Evolutionary conservation across 1,140 invertebrate species (phyloP), one percentile per base, ranked within the genome.

Genomic region (Drusus annulatus): DNA sequence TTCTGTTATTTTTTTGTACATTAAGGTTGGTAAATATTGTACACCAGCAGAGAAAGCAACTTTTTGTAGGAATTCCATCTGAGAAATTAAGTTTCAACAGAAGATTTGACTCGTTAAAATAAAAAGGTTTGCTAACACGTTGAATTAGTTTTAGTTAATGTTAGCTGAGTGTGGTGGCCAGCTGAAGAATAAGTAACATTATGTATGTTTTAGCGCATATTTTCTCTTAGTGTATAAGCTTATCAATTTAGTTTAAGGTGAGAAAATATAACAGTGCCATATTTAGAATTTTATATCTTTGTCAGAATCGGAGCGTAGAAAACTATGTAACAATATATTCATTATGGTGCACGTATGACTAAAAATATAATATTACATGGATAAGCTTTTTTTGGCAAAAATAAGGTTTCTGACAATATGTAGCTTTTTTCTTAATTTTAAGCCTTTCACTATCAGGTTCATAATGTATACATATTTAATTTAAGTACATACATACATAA

Each of bases 241-340:
- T 76, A 76, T 10, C 36, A 31, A 74, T n/a, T 19, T 74, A 31
- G 21, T 51, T 52, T 65, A 31, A 31, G 76, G 76, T 65, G 76
- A 77, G 58, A 63, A 63, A 77, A 77, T 77, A 63, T 65, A 65
- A 77, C 62, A 77, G 50, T 68, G 76, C 76, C 19, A 17, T 63
- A 51, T 77, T 77, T 50, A 45, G 36, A 65, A 68, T 25, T 50
- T 54, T 62, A 31, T 62, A 31, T 76, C 15, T 76, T 76, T 60
- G 10, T 74, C 19, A 74, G 68, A 74, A 58, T 60, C 17, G 74
- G 71, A 80, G 79, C 71, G 58, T 80, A 80, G 73, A 80, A 80
- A 80, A 80, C 79, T 80, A 80, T 80, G 31, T 80, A 80, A 75
- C 79, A 75, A 76, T 76, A 79, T 74, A 68, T 56, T 79, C 23